phyloP scores from a whole-genome alignment of 2,888 invertebrate species.

The Meloe dianella region DNA sequence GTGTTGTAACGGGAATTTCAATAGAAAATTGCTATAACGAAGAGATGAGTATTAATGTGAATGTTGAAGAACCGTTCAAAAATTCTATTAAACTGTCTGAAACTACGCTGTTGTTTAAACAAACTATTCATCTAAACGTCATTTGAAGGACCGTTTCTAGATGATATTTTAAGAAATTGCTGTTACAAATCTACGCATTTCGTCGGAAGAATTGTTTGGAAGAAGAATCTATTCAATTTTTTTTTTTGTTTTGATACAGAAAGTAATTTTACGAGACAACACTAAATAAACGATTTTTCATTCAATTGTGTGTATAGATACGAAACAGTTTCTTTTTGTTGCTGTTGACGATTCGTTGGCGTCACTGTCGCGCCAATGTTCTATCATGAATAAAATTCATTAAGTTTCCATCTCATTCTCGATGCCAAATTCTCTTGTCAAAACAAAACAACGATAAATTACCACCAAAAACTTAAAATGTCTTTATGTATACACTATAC shows the following conservation, averaged over 20 bases:
- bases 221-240: not conserved
- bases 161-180: not conserved
- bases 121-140: not conserved
- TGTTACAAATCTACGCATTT: not conserved
- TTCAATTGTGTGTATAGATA: not conserved
- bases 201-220: not conserved
- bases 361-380: not conserved
- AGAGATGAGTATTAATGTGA: not conserved
- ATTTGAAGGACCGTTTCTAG: not conserved
- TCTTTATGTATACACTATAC: not conserved
- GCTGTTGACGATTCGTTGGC: not conserved
- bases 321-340: not conserved
- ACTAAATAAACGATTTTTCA: not conserved
- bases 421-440: not conserved
- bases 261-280: not conserved
- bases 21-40: not conserved
- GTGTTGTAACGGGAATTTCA: not conserved
- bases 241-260: not conserved
- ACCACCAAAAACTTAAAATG: not conserved
- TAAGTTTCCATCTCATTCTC: not conserved
- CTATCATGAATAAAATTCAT: slow-evolving; percentile 5
- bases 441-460: slow-evolving; percentile 3
- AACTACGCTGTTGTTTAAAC: not conserved
- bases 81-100: not conserved
- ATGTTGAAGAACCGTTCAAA: not conserved